Base-by-base conservation (phyloP, 2,888 invertebrate genomes). In the Cephus rjabovi region DNA sequence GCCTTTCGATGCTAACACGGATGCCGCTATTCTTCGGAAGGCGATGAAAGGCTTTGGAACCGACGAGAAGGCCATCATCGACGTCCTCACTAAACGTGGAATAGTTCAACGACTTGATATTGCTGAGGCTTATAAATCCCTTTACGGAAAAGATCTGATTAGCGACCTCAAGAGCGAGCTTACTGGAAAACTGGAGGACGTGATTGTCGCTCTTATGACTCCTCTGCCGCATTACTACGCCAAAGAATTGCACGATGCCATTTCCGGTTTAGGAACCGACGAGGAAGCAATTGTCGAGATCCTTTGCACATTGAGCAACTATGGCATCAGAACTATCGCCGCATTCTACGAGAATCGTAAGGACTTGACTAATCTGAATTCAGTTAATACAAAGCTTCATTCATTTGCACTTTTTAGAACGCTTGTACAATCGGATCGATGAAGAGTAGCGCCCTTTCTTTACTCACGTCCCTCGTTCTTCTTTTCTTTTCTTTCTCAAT, bases 11-110 rank as follows among this genome's bases (percentile, higher is more conserved):
- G 95, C 97, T 23, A 95, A 95, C 80, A 95, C 95, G 75, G 97
- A 98, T 93, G 97, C 97, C 4, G 95, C 95, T 83, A 94, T 95
- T 80, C 93, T 98, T 76, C 95, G 96, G 85, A 97, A 97, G 91
- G 97, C 98, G 33, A 97, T 98, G 97, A 98, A 98, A 91, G 98
- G 97, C 78, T 95, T 98, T 87, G 97, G 98, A 78, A 97, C 98
- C 56, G 97, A 98, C 89, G 98, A 98, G 91, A 96, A 96, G 88
- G 95, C 97, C 80, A 97, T 98, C 91, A 97, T 98, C 87, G 96
- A 97, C 89, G 95, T 98, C 11, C 93, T 99, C 71, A 96, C 97
- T 78, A 95, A 96, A 83, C 95, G 98, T 82, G 97, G 97, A 81
- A 97, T 98, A 90, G 96, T 95, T 6, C 98, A 99, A 92, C 95